A percentile compares a stretch with the other conserved stretches of the same genome.
Evolutionary conservation across 1,140 invertebrate genomes (phyloP).

Genomic region (Forficula auricularia): DNA sequence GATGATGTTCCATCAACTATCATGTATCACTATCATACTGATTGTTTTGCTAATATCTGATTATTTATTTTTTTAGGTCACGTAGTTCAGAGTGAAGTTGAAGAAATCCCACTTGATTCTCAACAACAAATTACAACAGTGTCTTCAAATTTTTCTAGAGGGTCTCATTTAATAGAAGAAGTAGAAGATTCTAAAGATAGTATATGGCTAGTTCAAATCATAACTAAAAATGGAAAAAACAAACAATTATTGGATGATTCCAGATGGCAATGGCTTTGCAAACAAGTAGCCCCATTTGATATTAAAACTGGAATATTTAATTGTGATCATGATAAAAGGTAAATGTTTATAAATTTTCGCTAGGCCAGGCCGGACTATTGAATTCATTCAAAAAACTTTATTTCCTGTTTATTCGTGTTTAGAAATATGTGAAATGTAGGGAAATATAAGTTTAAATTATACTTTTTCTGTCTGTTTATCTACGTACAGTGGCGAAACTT

Average conservation of each 20-base stretch:
- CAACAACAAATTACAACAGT: conserved; percentile 10
- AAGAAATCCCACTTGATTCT: conserved; percentile 11
- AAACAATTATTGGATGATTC: conserved; percentile 20
- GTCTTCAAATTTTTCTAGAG: conserved; percentile 29
- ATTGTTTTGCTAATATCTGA: no score
- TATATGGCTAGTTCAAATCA: conserved; percentile 34
- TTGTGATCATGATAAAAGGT: conserved; percentile 28
- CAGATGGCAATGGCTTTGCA: conserved; percentile 26
- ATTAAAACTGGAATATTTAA: conserved; percentile 31
- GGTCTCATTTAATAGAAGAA: conserved; percentile 31
- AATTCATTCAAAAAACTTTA: no score
- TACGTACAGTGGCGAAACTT: no score
- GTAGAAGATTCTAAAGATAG: conserved; percentile 38
- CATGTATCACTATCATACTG: no score
- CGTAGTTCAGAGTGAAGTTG: conserved; percentile 17
- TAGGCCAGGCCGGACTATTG: no score
- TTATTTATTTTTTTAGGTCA: conserved; percentile 10
- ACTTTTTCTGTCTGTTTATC: no score
- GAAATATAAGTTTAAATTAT: no score
- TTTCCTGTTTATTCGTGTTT: no score
- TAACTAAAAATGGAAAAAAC: conserved; percentile 11
- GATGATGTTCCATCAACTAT: no score
- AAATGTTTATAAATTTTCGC: no score
- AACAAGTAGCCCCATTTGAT: conserved; percentile 29
- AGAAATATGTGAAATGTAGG: no score